Base-by-base conservation (phyloP, 2,113 vertebrate genomes). In the Lophura nycthemera region DNA sequence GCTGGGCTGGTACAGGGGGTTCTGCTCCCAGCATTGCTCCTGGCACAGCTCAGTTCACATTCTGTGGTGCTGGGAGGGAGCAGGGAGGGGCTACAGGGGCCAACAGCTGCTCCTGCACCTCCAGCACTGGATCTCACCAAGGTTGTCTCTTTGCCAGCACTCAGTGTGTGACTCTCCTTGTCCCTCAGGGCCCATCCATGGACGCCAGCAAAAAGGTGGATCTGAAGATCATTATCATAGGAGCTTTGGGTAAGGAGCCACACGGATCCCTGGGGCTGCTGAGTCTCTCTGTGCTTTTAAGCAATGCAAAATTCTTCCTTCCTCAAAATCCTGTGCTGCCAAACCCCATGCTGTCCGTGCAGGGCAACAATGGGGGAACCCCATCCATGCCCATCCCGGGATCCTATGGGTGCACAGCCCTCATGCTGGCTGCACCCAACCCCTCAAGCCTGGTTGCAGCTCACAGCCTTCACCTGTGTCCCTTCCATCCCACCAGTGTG, bases 191-290 rank as follows among this genome's bases (percentile, higher is more conserved):
- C 24, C 84, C 0, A 61, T 83, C 95, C 95, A 98, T 98, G 98
- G 97, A 97, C 83, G 90, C 98, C 86, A 96, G 48, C 87, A 98
- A 98, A 96, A 98, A 97, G 87, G 97, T 98, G 87, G 98, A 98
- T 89, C 88, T 98, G 97, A 98, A 98, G 65, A 98, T 98, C 77
- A 98, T 98, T 88, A 98, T 98, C 86, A 97, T 98, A 2, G 98
- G 98, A 82, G 96, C 98, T 25, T 84, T 98, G 59, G 98, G 98
- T 98, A 97, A 97, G 97, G 32, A 84, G 59, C 1, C 13, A 34
- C 2, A 6, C 66, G 8, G 11, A 25, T 0, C 36, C 61, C 32
- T 4, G 25, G 38, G 61, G 61, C 25, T 64, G 61, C 61, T 16
- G 38, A 40, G 25, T 29, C 38, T 12, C 38, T 40, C 61, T 19